Evolutionary conservation across 92 coral and sea anemone species (phyloP), one percentile per base, ranked within the genome.

Genomic region (Palythoa grandis): DNA sequence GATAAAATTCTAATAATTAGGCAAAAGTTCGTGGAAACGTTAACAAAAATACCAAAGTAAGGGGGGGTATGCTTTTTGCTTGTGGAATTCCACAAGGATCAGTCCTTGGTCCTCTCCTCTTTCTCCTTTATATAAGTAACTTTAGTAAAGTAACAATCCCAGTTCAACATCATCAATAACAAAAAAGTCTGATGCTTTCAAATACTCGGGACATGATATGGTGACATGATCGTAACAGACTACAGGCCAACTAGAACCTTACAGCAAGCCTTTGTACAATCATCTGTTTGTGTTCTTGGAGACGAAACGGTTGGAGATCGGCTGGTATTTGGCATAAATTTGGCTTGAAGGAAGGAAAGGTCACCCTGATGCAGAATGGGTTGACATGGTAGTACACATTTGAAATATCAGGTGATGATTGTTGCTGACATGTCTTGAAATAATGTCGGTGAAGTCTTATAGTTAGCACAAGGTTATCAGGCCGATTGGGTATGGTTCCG

Each of bases 381-480:
- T 83, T 88, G 20, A 76, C 69, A 23, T 83, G 88, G 82, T 82
- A 76, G 73, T 88, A 88, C 24, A 88, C 88, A 17, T 58, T 71
- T 14, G 88, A 82, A 63, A 88, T 72, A 25, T 56, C 86, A 3
- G 88, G 91, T 48, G 91, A 83, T 4, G 76, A 47, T 75, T 83
- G 84, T 20, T 58, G 80, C 39, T 85, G 65, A 63, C 92, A 88
- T 12, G 89, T 92, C 83, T 86, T 80, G 71, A 22, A 87, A 70
- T 87, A 69, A 35, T 61, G 76, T 70, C 88, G 85, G 88, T 75
- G 88, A 57, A 88, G 72, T 39, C 88, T 83, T 1, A 84, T 88
- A 60, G 84, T 83, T 14, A 88, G 24, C 53, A 88, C 91, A 17
- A 90, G 86, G 47, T 89, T 92, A 72, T 92, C 76, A 5, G 92